Percentiles rank a stretch among this genome's conserved stretches.
phyloP scores from a whole-genome alignment of 2,113 vertebrate genomes.

The Nothobranchius kuhntae region DNA sequence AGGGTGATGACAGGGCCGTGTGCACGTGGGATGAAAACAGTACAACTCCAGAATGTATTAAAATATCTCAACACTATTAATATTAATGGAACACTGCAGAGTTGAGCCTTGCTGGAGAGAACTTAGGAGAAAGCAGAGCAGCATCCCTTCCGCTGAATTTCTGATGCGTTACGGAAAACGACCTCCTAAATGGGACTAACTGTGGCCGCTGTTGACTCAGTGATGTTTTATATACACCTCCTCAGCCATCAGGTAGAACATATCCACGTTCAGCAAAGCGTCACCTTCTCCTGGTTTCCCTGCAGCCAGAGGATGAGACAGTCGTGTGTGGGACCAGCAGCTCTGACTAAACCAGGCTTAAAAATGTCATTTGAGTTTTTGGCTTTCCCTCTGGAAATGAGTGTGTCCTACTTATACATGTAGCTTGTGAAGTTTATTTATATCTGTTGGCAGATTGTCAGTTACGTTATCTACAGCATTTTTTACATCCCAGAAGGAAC shows the following conservation, averaged over 20 bases:
- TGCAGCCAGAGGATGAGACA: slow-evolving; percentile 10
- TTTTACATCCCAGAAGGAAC: slow-evolving; percentile 20
- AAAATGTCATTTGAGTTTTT: slow-evolving; percentile 26
- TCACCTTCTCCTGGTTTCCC: not conserved
- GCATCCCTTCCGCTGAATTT: not conserved
- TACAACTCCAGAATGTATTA: no score
- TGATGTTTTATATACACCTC: slow-evolving; percentile 12
- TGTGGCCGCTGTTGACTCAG: slow-evolving; percentile 13
- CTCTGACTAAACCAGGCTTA: slow-evolving; percentile 5
- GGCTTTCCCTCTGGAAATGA: slow-evolving; percentile 33
- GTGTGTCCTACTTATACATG: slow-evolving; percentile 27
- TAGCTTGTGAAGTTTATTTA: slow-evolving; percentile 41
- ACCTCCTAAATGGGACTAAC: slow-evolving; percentile 9
- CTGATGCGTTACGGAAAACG: not conserved
- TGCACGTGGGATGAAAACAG: no score
- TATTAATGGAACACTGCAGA: no score
- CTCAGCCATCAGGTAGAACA: not conserved
- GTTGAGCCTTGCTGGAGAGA: not conserved
- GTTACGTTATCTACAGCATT: slow-evolving; percentile 29
- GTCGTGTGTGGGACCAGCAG: not conserved
- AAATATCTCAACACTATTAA: no score
- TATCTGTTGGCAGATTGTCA: slow-evolving; percentile 43
- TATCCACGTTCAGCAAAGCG: not conserved
- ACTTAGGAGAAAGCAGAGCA: not conserved
- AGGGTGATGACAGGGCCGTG: no score